Evolutionary conservation across 2,888 invertebrate genomes (phyloP).

Genomic region (Erebia aethiops): DNA sequence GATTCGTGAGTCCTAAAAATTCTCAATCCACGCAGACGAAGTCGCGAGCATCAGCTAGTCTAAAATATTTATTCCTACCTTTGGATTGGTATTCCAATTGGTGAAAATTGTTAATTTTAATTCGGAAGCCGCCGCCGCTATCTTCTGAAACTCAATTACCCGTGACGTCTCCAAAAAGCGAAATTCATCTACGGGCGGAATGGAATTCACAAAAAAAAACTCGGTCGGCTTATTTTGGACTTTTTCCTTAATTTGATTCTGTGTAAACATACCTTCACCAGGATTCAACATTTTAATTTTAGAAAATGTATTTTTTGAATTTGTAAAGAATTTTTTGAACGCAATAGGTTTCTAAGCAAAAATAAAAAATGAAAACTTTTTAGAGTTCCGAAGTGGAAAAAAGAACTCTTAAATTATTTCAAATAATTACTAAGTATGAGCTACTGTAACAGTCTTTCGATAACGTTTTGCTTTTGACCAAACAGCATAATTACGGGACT

Average conservation of each 20-base stretch:
- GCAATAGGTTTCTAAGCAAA: not conserved
- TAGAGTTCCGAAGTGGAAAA: not conserved
- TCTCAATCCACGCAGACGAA: too few relatives aligned
- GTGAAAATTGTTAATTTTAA: constrained; percentile 69
- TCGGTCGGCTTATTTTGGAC: constrained; percentile 29
- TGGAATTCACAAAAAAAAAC: constrained; percentile 40
- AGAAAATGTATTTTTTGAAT: constrained; percentile 29
- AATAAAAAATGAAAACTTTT: not conserved
- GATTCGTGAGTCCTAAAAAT: too few relatives aligned
- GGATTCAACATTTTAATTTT: constrained; percentile 21
- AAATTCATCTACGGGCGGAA: constrained; percentile 52
- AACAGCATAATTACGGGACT: too few relatives aligned
- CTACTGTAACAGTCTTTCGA: too few relatives aligned
- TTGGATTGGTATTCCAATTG: constrained; percentile 50
- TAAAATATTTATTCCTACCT: not conserved
- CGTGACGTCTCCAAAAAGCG: constrained; percentile 59
- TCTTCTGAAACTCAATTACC: constrained; percentile 68
- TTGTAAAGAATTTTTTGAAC: not conserved
- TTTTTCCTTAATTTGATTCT: constrained; percentile 30
- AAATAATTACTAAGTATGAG: too few relatives aligned
- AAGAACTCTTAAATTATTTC: too few relatives aligned
- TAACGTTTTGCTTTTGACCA: too few relatives aligned
- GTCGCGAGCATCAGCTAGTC: not conserved
- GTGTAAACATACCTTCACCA: constrained; percentile 26
- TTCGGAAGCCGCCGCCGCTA: constrained; percentile 48